Conservation (phyloP, 2,888 invertebrate genomes). For the Ophraella communa region DNA sequence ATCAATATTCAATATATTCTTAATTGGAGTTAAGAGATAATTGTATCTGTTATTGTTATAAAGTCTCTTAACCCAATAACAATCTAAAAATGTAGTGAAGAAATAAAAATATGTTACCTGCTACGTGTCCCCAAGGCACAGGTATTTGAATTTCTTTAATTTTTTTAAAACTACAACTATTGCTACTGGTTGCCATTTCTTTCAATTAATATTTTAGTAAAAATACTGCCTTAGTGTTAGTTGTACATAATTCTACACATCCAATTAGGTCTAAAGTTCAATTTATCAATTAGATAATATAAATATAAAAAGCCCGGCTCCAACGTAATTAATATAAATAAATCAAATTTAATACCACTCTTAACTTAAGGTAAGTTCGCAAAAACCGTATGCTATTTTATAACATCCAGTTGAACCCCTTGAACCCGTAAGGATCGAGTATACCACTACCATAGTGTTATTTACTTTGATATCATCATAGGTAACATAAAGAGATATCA, state of each 20-base stretch:
- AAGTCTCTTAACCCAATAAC: background rate
- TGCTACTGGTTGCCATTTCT: background rate
- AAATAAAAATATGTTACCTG: slow-evolving; percentile 36
- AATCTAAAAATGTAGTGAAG: slow-evolving; percentile 6
- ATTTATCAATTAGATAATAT: too few relatives aligned
- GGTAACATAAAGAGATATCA: background rate
- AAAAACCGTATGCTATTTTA: too few relatives aligned
- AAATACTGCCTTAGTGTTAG: background rate
- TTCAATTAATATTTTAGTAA: background rate
- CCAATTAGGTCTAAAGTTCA: background rate
- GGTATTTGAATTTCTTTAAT: slow-evolving; percentile 38
- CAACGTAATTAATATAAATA: too few relatives aligned
- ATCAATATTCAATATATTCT: slow-evolving; percentile 12
- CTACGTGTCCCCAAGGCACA: slow-evolving; percentile 48
- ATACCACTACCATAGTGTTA: too few relatives aligned
- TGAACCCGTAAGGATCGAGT: background rate
- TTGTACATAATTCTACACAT: background rate
- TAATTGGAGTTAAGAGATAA: slow-evolving; percentile 13
- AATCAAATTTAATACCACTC: background rate
- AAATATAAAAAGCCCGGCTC: too few relatives aligned
- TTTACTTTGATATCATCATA: background rate
- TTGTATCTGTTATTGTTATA: slow-evolving; percentile 2
- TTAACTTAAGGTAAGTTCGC: background rate
- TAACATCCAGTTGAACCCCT: too few relatives aligned
- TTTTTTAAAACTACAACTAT: slow-evolving; percentile 21